These are phyloP conservation scores for Cataglyphis hispanica DNA, from an alignment of 1,140 invertebrate species.

Conservation along the genomic window DNA sequence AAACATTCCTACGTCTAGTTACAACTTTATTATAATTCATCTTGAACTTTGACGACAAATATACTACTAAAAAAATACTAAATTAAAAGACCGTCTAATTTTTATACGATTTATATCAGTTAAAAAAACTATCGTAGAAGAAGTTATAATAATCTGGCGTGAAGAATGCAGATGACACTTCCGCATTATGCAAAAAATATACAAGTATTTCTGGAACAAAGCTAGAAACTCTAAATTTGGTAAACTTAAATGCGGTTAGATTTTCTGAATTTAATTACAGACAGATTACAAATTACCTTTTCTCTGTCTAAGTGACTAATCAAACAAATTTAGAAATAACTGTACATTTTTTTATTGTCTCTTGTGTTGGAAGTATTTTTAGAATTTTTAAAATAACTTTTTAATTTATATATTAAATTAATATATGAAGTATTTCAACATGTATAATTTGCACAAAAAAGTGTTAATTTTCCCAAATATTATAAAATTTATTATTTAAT, in stretches of 20 bases:
- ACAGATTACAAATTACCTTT: conserved; percentile 3
- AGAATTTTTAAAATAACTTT: not conserved
- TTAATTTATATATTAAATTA: not conserved
- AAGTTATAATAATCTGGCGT: not conserved
- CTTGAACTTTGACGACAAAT: not conserved
- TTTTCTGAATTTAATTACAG: conserved; percentile 1
- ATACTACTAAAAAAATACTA: not conserved
- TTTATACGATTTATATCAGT: not conserved
- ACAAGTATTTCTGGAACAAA: conserved; percentile 18
- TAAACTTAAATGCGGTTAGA: not conserved
- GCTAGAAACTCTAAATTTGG: not conserved
- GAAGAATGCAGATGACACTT: conserved; percentile 26
- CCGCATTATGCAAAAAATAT: conserved; percentile 7
- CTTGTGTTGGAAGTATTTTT: not conserved
- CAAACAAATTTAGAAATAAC: not conserved
- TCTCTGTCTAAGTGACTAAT: not conserved
- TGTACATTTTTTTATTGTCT: not conserved
- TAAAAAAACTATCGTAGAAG: not conserved
- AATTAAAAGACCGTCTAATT: conserved; percentile 3
- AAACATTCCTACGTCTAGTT: conserved; percentile 22
- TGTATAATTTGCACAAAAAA: not conserved
- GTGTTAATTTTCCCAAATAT: not conserved
- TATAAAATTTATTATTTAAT: too few species aligned
- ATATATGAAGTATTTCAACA: not conserved
- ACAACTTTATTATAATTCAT: conserved; percentile 1